Evolutionary conservation across 2,113 vertebrate species (phyloP).

Genomic region (Lipotes vexillifer): DNA sequence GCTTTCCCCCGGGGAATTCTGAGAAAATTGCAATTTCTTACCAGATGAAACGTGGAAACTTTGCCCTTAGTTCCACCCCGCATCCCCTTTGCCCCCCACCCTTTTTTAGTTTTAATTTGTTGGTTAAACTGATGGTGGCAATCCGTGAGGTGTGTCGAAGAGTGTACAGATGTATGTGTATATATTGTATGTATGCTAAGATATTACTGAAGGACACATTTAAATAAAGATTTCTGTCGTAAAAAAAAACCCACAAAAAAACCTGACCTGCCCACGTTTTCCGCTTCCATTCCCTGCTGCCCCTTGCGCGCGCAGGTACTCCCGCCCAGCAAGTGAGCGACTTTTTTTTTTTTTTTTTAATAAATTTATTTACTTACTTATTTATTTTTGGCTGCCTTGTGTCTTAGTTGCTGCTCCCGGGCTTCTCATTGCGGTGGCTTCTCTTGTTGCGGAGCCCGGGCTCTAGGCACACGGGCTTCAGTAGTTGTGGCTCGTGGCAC

Average conservation of each 20-base stretch:
- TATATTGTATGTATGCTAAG: slow-evolving; percentile 83
- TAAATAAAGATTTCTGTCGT: slow-evolving; percentile 84
- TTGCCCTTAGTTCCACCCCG: slow-evolving; percentile 16
- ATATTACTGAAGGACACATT: slow-evolving; percentile 75
- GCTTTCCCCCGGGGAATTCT: slow-evolving; percentile 58
- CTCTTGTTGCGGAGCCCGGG: too few relatives aligned
- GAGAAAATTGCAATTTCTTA: slow-evolving; percentile 77
- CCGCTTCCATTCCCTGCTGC: too few relatives aligned
- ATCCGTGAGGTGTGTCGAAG: slow-evolving; percentile 82
- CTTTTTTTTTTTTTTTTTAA: too few relatives aligned
- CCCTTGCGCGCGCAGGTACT: too few relatives aligned
- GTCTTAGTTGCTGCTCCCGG: too few relatives aligned
- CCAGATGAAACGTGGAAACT: slow-evolving; percentile 56
- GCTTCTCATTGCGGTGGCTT: too few relatives aligned
- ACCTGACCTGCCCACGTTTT: too few relatives aligned
- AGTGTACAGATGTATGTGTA: slow-evolving; percentile 84
- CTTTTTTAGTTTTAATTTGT: slow-evolving; percentile 85
- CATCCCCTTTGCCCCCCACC: accelerated
- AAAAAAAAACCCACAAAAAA: background rate
- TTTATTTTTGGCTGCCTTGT: too few relatives aligned
- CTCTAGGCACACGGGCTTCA: too few relatives aligned
- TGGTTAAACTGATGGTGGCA: slow-evolving; percentile 77
- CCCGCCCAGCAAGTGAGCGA: too few relatives aligned
- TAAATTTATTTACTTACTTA: too few relatives aligned
- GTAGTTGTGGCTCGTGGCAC: too few relatives aligned